phyloP scores from a whole-genome alignment of 2,113 vertebrate genomes.

The Monopterus albus region DNA sequence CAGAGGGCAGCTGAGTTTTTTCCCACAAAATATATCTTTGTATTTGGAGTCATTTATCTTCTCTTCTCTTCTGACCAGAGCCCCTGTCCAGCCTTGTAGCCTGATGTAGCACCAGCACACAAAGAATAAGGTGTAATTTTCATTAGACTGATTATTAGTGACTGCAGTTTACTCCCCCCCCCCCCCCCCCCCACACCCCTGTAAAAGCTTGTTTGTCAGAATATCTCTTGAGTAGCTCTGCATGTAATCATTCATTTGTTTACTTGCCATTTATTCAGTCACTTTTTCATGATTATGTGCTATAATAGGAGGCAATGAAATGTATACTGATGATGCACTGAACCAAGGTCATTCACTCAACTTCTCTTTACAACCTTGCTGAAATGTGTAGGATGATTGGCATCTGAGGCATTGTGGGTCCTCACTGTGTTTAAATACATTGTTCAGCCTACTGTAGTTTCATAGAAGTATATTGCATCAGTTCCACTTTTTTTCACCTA shows the following conservation, averaged over 20 bases:
- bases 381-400: constrained; percentile 13
- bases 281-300: constrained; percentile 2
- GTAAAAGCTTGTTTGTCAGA: too few species aligned
- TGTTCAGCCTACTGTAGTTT: background rate
- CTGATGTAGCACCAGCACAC: constrained; percentile 4
- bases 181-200: too few species aligned
- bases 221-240: background rate
- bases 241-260: constrained; percentile 6
- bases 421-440: background rate
- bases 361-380: constrained; percentile 8
- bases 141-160: background rate
- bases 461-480: background rate
- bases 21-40: constrained; percentile 10
- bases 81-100: constrained; percentile 2
- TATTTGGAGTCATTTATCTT: constrained; percentile 43
- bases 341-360: background rate
- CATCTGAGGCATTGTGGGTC: background rate
- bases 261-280: background rate
- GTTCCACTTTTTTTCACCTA: too few species aligned
- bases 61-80: constrained; percentile 1
- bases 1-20: constrained; percentile 14
- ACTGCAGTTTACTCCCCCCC: background rate
- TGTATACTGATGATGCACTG: constrained; percentile 11
- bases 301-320: constrained; percentile 18
- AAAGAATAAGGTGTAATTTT: background rate